These are phyloP conservation scores for Brachyptera putata DNA, from an alignment of 2,888 invertebrate genomes.

Conservation along the genomic window DNA sequence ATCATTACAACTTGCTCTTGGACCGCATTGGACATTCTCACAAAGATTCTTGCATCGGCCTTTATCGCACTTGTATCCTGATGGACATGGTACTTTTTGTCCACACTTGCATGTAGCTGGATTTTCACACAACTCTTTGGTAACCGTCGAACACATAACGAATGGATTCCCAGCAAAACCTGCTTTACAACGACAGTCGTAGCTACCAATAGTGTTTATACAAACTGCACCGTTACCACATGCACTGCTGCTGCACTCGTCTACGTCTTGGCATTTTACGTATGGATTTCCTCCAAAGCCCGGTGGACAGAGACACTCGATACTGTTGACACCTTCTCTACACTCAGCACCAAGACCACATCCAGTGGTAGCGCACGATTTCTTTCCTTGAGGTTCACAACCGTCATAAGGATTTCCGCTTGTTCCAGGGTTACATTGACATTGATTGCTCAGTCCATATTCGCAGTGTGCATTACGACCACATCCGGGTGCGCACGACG, in stretches of 20 bases:
- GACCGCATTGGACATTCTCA: constrained; percentile 70
- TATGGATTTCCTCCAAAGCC: constrained; percentile 86
- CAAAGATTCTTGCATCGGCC: constrained; percentile 75
- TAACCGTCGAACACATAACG: constrained; percentile 68
- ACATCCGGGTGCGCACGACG: constrained; percentile 53
- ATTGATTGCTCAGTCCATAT: constrained; percentile 68
- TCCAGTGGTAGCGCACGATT: constrained; percentile 64
- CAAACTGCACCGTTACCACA: constrained; percentile 84
- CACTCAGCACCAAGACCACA: constrained; percentile 81
- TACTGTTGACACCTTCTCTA: constrained; percentile 64
- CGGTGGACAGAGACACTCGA: constrained; percentile 77
- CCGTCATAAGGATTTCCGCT: constrained; percentile 84
- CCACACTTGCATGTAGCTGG: constrained; percentile 66
- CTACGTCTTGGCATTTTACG: constrained; percentile 61
- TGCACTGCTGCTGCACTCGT: constrained; percentile 75
- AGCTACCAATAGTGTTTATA: constrained; percentile 83
- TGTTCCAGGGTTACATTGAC: constrained; percentile 78
- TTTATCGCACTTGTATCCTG: constrained; percentile 48
- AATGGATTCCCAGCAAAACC: constrained; percentile 85
- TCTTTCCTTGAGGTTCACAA: constrained; percentile 60
- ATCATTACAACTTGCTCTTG: constrained; percentile 73
- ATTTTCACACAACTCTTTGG: constrained; percentile 65
- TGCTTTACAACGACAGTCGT: constrained; percentile 83
- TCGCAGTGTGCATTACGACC: constrained; percentile 83
- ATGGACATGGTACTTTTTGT: constrained; percentile 66